Evolutionary conservation across 2,113 vertebrate species (phyloP).

Genomic region (Rhizomys pruinosus): DNA sequence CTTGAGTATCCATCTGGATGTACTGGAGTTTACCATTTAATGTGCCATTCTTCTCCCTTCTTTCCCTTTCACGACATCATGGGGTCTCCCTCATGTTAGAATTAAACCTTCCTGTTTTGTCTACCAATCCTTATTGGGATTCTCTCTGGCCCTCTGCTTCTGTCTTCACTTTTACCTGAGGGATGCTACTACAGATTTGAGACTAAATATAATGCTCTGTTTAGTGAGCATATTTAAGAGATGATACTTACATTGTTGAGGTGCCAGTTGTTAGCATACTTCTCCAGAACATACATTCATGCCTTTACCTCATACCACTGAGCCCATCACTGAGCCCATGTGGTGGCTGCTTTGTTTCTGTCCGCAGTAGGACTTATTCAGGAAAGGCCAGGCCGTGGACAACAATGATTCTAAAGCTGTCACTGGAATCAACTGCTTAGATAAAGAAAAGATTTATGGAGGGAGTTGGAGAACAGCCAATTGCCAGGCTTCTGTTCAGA

Average conservation of each 20-base stretch:
- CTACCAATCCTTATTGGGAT: neutral
- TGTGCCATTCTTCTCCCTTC: neutral
- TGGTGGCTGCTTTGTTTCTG: neutral
- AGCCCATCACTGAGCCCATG: neutral
- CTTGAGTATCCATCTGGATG: neutral
- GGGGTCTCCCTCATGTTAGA: neutral
- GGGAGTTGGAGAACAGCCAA: neutral
- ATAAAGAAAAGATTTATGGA: neutral
- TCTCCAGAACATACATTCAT: neutral
- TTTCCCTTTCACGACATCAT: conserved; percentile 1
- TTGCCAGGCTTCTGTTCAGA: no score
- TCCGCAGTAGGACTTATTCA: neutral
- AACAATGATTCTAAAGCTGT: neutral
- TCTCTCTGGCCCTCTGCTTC: neutral
- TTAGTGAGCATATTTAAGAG: neutral
- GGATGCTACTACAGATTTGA: neutral
- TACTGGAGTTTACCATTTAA: neutral
- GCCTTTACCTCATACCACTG: neutral
- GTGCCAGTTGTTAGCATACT: neutral
- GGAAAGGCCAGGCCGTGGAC: neutral
- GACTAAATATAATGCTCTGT: neutral
- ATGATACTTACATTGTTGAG: neutral
- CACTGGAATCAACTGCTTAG: neutral
- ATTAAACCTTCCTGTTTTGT: conserved; percentile 16
- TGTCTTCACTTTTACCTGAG: conserved; percentile 49